Percentiles rank a stretch among this genome's conserved stretches.
Conservation (phyloP, 2,113 vertebrate species). For the Thymallus thymallus region DNA sequence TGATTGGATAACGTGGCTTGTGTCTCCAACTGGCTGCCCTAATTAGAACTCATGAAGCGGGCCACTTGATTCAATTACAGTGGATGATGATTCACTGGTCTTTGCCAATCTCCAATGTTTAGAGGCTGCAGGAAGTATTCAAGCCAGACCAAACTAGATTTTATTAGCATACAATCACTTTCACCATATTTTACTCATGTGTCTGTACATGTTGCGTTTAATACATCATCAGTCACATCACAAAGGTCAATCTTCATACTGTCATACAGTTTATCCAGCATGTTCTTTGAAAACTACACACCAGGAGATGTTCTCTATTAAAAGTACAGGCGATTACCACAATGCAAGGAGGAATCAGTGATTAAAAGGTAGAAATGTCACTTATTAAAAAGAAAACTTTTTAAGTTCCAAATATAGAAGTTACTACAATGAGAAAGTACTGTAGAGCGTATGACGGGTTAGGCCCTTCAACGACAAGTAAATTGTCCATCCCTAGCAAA, state of each 20-base stretch:
- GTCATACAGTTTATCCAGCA: background rate
- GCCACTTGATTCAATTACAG: conserved; percentile 29
- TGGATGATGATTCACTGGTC: conserved; percentile 22
- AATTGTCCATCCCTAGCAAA: no score
- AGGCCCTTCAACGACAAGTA: no score
- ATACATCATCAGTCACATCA: background rate
- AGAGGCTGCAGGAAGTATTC: conserved; percentile 3
- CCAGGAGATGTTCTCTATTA: no score
- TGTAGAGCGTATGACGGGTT: no score
- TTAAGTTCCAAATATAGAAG: no score
- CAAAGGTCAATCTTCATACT: conserved; percentile 5
- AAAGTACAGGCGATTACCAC: no score
- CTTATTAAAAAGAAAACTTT: no score
- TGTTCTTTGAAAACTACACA: no score
- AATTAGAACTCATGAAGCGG: conserved; percentile 28
- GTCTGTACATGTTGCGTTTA: background rate
- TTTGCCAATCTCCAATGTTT: conserved; percentile 19
- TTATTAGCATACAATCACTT: conserved; percentile 1
- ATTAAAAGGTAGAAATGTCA: no score
- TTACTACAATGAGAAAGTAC: no score
- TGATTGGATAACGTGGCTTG: conserved; percentile 15
- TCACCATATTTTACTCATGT: no score
- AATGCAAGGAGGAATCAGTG: no score
- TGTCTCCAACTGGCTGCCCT: conserved; percentile 18
- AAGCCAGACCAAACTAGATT: conserved; percentile 10